Evolutionary conservation across 1,140 invertebrate genomes (phyloP), one percentile per base, ranked within the genome.

Genomic region (Drosophila truncata): DNA sequence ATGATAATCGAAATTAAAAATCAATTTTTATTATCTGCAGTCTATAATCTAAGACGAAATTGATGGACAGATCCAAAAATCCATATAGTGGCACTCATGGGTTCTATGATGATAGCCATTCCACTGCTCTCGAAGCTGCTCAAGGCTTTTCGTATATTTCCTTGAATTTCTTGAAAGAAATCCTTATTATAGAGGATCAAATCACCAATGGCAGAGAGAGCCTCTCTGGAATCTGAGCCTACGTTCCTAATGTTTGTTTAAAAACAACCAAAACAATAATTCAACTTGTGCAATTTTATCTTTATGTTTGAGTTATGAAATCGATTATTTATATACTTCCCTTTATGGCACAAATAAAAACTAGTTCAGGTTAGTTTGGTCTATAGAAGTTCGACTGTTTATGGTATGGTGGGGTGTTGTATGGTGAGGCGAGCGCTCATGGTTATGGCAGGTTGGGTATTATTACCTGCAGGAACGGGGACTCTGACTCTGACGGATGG

Each of bases 381-480:
- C 2, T 25, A 55, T 25, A 25, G 20, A 33, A 55, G 5, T 37
- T 37, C 20, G 52, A 55, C 52, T 37, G 33, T 33, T 69, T 69
- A 65, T 67, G 61, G 44, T 14, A 8, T 42, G 23, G 27, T 33
- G 37, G 18, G 25, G 27, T 33, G 20, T 33, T 33, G 20, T 33
- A 29, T 58, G 18, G 33, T 5, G 29, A 18, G 23, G 63, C 35
- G 8, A 58, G 14, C 13, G 14, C 13, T 47, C 23, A 14, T 44
- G 11, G 50, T 31, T 31, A 60, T 14, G 31, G 14, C 31, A 23
- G 14, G 57, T 25, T 16, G 39, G 18, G 14, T 25, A n/a, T 25
- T 62, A 7, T 70, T 62, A 59, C 47, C 63, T 59, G 31, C 35
- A 59, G 64, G 10, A 76, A 65, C 18, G 13, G 47, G 47, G 25